Evolutionary conservation across 2,113 vertebrate genomes (phyloP).

Genomic region (Sylvia atricapilla): DNA sequence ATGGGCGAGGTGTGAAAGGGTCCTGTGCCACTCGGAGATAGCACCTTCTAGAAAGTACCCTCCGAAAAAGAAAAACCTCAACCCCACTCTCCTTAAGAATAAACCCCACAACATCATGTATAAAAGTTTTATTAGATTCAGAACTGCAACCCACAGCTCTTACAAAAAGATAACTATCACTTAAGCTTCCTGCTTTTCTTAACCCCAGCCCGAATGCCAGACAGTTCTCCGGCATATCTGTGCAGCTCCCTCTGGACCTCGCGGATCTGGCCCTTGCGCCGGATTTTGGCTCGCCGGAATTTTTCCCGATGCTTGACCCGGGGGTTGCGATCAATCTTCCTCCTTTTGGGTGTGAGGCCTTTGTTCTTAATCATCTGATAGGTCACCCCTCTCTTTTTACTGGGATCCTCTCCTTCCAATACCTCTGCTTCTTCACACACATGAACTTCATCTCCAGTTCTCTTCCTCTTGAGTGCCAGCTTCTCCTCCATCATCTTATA

Average conservation of each 20-base stretch:
- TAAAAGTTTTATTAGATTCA: constrained; percentile 15
- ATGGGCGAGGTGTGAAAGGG: fast-evolving
- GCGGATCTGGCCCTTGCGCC: constrained; percentile 91
- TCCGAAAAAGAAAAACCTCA: background rate
- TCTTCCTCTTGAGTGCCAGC: constrained; percentile 70
- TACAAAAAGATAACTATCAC: background rate
- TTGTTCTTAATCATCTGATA: constrained; percentile 80
- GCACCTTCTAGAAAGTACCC: background rate
- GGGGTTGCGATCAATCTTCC: constrained; percentile 95
- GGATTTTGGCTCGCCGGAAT: constrained; percentile 89
- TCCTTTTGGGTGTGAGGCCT: constrained; percentile 92
- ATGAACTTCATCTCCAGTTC: background rate
- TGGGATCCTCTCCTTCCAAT: constrained; percentile 27
- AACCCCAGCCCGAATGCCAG: constrained; percentile 92
- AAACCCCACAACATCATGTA: fast-evolving
- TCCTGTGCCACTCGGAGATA: fast-evolving
- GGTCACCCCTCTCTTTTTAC: constrained; percentile 72
- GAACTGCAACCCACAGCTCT: fast-evolving
- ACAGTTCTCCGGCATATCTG: constrained; percentile 86
- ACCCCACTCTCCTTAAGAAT: background rate
- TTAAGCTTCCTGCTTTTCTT: constrained; percentile 93
- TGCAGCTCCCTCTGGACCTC: constrained; percentile 84
- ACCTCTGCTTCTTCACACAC: fast-evolving
- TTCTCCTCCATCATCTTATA: constrained; percentile 70
- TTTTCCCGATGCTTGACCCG: constrained; percentile 95